A percentile compares a stretch with the other conserved stretches of the same genome.
Evolutionary conservation across 2,113 vertebrate genomes (phyloP).

Genomic region (Anthoscopus minutus): DNA sequence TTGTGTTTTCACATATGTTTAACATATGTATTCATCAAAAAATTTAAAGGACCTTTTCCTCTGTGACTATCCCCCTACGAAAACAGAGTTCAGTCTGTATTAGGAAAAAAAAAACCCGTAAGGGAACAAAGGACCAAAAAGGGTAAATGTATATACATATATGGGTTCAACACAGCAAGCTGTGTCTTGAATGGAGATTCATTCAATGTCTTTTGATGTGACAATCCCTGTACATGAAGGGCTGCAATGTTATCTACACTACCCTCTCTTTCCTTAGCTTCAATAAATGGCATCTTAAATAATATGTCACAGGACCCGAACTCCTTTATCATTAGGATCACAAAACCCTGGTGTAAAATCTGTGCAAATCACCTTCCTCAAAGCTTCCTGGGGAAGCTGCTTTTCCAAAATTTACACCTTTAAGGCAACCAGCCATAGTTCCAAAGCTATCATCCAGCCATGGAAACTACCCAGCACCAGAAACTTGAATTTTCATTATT

Average conservation of each 20-base stretch:
- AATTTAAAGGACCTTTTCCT: background rate
- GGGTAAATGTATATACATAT: background rate
- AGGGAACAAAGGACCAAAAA: background rate
- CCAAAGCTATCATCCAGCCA: background rate
- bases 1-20: background rate
- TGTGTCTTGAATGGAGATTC: background rate
- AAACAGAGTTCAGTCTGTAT: background rate
- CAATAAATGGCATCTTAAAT: background rate
- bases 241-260: background rate
- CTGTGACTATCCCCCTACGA: background rate
- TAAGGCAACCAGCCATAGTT: background rate
- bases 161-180: background rate
- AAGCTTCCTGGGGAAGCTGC: fast-evolving
- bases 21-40: background rate
- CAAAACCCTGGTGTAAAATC: background rate
- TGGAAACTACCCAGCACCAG: background rate
- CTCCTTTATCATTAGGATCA: background rate
- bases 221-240: background rate
- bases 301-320: background rate
- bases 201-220: background rate
- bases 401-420: background rate
- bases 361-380: background rate
- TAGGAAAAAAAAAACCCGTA: background rate
- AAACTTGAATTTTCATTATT: background rate
- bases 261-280: background rate